Evolutionary conservation across 1,140 invertebrate genomes (phyloP), one percentile per base, ranked within the genome.

Genomic region (Carposina sasakii): DNA sequence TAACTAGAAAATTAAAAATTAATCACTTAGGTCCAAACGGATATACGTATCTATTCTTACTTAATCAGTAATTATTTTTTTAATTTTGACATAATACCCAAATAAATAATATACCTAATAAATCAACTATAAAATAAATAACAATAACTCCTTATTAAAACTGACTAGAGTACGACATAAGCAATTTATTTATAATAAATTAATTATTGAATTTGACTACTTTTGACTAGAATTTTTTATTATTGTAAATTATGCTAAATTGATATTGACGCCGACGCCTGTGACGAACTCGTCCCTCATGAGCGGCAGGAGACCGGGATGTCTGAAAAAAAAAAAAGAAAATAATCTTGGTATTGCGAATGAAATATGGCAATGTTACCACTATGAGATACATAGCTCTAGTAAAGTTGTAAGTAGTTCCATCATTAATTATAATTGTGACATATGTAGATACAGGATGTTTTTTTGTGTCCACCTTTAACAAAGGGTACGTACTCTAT

Each of bases 251-350:
- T 81, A 85, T 49, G 82, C 81, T 76, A 85, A 45, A 46, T 85
- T 85, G 55, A 85, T 85, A 65, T 85, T 85, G 10, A 85, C 81
- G 2, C 82, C 82, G 1, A 84, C 78, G 4, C 81, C 81, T 19
- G 78, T 71, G n/a, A 84, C 73, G 46, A 84, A 83, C 26, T 85
- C 82, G 45, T 85, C 82, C 31, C 82, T 66, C 57, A 85, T 77
- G 36, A 85, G 64, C 9, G 82, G 82, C 44, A 85, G 68, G 4
- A 85, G 67, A 44, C 71, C 66, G 47, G 81, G 56, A 63, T 85
- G 82, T 57, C 82, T 85, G 82, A 9, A 77, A 81, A 28, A 43
- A 64, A 63, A 50, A 42, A 45, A 57, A 37, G 53, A 56, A 6
- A 39, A 19, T 23, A 12, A 36, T 10, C 5, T 5, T n/a, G n/a